These are phyloP conservation scores for Chaetodon trifascialis DNA, from an alignment of 2,113 vertebrate genomes.

Conservation along the genomic window DNA sequence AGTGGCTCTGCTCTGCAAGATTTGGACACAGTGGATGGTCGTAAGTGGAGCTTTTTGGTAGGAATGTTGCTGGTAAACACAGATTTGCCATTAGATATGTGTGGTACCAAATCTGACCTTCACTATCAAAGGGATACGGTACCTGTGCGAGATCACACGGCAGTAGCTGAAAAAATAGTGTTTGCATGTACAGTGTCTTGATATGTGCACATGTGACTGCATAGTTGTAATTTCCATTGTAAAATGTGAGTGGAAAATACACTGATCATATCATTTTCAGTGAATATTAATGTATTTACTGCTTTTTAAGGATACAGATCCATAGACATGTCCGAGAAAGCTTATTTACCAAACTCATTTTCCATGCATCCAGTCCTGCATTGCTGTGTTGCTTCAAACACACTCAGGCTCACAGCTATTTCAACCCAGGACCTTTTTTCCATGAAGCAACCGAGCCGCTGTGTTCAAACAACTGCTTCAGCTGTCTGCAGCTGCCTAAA, in stretches of 20 bases:
- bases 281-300: not conserved
- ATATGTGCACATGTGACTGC: not conserved
- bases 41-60: conserved; percentile 62
- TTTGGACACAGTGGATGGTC: conserved; percentile 20
- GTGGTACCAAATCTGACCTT: conserved; percentile 63
- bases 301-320: too few relatives aligned
- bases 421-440: not conserved
- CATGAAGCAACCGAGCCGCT: not conserved
- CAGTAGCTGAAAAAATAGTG: conserved; percentile 5
- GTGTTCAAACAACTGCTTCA: not conserved
- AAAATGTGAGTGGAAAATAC: not conserved
- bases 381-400: not conserved
- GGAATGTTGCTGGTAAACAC: conserved; percentile 73
- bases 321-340: too few relatives aligned
- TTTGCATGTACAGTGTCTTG: not conserved
- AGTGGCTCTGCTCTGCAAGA: conserved; percentile 45
- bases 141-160: conserved; percentile 13
- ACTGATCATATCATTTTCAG: not conserved
- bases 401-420: not conserved
- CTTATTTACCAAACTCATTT: too few relatives aligned
- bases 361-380: too few relatives aligned
- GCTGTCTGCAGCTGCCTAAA: not conserved
- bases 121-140: conserved; percentile 42
- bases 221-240: not conserved
- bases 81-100: conserved; percentile 60